Evolutionary conservation across 2,888 invertebrate genomes (phyloP), one percentile per base, ranked within the genome.

Genomic region (Temnothorax unifasciatus): DNA sequence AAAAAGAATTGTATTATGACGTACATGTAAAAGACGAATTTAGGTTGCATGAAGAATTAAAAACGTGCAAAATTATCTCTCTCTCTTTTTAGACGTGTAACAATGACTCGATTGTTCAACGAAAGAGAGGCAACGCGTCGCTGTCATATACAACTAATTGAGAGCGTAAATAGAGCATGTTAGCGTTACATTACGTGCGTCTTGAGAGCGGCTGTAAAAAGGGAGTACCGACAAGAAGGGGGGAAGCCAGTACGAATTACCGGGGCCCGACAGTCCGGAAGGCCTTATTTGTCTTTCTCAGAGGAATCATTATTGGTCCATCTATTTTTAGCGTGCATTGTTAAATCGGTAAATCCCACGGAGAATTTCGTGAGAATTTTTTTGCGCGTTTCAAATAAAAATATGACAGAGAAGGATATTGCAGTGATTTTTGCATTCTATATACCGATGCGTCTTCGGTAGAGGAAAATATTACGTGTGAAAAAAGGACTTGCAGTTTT

Each of bases 121-220:
- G 21, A 71, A n/a, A 68, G 44, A 69, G 57, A 41, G 41, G 18
- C 15, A 15, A 71, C 13, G 54, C 38, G 11, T 2, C 11, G 21
- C 6, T 21, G 21, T 54, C 38, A 41, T 21, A 52, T 57, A 57
- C 18, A 38, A 73, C 21, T 21, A 54, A 73, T 73, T 57, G 25
- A 25, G 21, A 57, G 25, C 57, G 6, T 57, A 73, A 73, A 73
- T 73, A 73, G 73, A 73, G 57, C 57, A 73, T 57, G 54, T 38
- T 57, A 73, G 6, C 25, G 38, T 41, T 50, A 41, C 18, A 41
- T 57, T 57, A 21, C 34, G n/a, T 9, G 13, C 13, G 11, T 71
- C 71, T 71, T 54, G 38, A 71, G 71, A 71, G 5, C 15, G 38
- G 2, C 6, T 5, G 71, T 41, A 57, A 73, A 38, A 41, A 71